Evolutionary conservation across 2,888 invertebrate genomes (phyloP), one percentile per base, ranked within the genome.

Genomic region (Drosophila neoperkinsi): DNA sequence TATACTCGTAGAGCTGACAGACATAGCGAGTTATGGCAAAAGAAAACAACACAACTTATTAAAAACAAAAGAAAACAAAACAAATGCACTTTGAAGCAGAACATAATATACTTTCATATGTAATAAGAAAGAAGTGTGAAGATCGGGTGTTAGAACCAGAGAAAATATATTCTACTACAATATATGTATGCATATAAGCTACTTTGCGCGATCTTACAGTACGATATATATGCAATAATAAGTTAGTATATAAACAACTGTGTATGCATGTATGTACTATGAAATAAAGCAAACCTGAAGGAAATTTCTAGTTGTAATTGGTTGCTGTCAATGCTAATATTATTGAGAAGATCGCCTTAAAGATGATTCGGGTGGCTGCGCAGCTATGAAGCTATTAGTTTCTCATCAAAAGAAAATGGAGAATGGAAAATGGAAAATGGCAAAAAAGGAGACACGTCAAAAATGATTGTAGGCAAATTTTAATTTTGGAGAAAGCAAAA

Each of bases 281-380:
- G 74, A 75, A 83, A 88, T 82, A 85, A 83, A 84, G 68, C 60
- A 56, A 79, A 73, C 59, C 64, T 75, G 62, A 76, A 71, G 70
- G 51, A 84, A 75, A 69, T 67, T 57, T 21, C 34, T 62, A 70
- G 43, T 51, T 69, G 52, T 69, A 60, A 63, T 65, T 78, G 53
- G 66, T 79, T 79, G 57, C 71, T 66, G 31, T 53, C 33, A 57
- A 49, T 57, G 21, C 53, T 62, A 38, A 36, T 59, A 36, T 61
- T 64, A 43, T 41, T 56, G 13, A 49, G 4, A 28, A 51, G 41
- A 36, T 30, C 38, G 41, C 41, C 16, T 28, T 28, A 38, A 53
- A 41, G 2, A 28, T 9, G 16, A 21, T 38, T 33, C 41, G 21
- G 38, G 34, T 36, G 34, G n/a, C 46, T 34, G 49, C 18, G 34